Evolutionary conservation across 1,140 invertebrate genomes (phyloP), one percentile per base, ranked within the genome.

Genomic region (Camponotus vicinus): DNA sequence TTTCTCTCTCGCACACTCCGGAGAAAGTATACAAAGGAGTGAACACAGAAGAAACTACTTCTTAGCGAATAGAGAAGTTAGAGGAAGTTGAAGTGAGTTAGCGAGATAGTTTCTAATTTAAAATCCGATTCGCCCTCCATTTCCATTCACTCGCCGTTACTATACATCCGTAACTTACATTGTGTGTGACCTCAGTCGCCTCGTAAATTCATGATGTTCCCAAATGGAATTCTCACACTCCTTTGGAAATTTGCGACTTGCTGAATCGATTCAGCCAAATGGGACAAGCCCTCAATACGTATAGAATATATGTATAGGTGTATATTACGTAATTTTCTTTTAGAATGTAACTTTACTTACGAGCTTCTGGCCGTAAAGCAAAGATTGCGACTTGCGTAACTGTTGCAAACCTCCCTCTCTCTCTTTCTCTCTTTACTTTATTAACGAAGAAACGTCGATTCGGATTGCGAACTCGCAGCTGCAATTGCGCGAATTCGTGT

Each of bases 11-110:
- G 27, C 27, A 18, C 64, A 18, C 55, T 2, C 73, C n/a, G 15
- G 13, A 69, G 64, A 49, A 57, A 70, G 13, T 80, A 42, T 80
- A 70, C 34, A 52, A 15, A 52, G 34, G 21, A 55, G 64, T 80
- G 64, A 80, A 70, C 66, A 32, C 34, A 57, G 34, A 80, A 70
- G 78, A 80, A 80, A 80, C 78, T 70, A 63, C 66, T 80, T 80
- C 66, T 70, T 70, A 70, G 64, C 21, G 66, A 80, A 80, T 64
- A 80, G 63, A 69, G 34, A 45, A 80, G 78, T 70, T 70, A 55
- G 78, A 57, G 64, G 78, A 80, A 80, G 78, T 80, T 80, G 64
- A 80, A 80, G 78, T 80, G 78, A 80, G 78, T 80, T 80, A 80
- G 78, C 70, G 66, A 80, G 55, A 70, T 70, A 80, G 78, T 80